These are phyloP conservation scores for Sebastes umbrosus DNA, from an alignment of 2,797 vertebrate species.

Conservation along the genomic window DNA sequence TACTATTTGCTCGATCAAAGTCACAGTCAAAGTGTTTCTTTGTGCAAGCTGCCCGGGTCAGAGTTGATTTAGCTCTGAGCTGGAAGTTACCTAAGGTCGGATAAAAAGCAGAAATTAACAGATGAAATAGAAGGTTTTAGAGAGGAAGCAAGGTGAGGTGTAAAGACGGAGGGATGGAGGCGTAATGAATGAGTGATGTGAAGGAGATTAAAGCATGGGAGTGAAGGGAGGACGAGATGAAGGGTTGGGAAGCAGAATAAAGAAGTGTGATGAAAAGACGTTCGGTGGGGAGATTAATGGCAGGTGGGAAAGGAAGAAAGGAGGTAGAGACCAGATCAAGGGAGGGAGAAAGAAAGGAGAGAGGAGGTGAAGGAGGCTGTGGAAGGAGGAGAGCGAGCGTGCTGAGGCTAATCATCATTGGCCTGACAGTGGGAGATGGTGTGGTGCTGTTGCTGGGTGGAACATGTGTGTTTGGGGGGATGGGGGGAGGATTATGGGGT, in stretches of 20 bases:
- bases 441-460: slow-evolving; percentile 70
- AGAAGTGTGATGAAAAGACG: background rate
- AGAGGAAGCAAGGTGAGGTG: background rate
- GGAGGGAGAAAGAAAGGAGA: background rate
- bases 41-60: background rate
- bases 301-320: slow-evolving; percentile 25
- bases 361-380: background rate
- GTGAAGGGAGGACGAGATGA: background rate
- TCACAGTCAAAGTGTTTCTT: background rate
- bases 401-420: slow-evolving; percentile 43
- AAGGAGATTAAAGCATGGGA: slow-evolving; percentile 4
- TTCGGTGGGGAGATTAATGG: slow-evolving; percentile 19
- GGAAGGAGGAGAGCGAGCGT: background rate
- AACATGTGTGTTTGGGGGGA: slow-evolving; percentile 41
- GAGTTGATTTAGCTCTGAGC: background rate
- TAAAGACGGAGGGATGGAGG: background rate
- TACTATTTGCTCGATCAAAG: background rate
- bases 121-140: background rate
- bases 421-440: slow-evolving; percentile 55
- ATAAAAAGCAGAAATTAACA: background rate
- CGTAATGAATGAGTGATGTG: slow-evolving; percentile 4
- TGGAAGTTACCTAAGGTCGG: background rate
- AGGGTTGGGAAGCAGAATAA: background rate
- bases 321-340: background rate
- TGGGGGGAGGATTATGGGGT: slow-evolving; percentile 5